Evolutionary conservation across 2,113 vertebrate genomes (phyloP).

Genomic region (Scytalopus superciliaris): DNA sequence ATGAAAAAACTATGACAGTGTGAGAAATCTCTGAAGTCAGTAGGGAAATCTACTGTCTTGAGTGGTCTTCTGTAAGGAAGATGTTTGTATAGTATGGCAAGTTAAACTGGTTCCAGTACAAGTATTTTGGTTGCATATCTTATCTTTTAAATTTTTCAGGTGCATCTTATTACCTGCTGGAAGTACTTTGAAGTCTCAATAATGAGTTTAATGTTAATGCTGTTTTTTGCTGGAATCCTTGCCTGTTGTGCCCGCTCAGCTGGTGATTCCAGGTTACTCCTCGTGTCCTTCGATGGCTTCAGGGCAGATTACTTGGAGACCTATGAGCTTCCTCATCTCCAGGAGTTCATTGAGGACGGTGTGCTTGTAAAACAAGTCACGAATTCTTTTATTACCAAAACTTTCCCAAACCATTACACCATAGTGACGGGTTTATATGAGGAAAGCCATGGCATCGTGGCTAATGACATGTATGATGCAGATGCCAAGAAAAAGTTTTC

Average conservation of each 20-base stretch:
- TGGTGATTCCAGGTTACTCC: constrained; percentile 73
- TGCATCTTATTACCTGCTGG: neutral
- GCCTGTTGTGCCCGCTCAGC: neutral
- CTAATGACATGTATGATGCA: constrained; percentile 88
- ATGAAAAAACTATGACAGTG: neutral
- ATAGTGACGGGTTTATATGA: constrained; percentile 94
- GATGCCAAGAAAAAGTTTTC: constrained; percentile 77
- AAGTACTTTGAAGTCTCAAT: neutral
- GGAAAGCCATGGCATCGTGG: constrained; percentile 92
- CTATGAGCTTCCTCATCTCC: constrained; percentile 87
- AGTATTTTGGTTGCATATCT: neutral
- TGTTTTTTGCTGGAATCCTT: constrained; percentile 50
- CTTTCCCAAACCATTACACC: constrained; percentile 95
- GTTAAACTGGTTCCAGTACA: neutral
- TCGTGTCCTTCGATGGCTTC: constrained; percentile 97
- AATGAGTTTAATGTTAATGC: constrained; percentile 28
- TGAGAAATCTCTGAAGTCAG: neutral
- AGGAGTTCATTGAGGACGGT: constrained; percentile 82
- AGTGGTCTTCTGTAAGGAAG: neutral
- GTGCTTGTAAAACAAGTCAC: constrained; percentile 86
- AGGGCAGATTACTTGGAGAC: constrained; percentile 90
- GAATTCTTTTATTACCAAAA: constrained; percentile 94
- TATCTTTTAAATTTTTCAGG: constrained; percentile 47
- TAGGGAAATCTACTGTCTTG: neutral
- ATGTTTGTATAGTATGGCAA: neutral